Base-by-base conservation (phyloP, 2,113 vertebrate genomes). In the Sigmodon hispidus region DNA sequence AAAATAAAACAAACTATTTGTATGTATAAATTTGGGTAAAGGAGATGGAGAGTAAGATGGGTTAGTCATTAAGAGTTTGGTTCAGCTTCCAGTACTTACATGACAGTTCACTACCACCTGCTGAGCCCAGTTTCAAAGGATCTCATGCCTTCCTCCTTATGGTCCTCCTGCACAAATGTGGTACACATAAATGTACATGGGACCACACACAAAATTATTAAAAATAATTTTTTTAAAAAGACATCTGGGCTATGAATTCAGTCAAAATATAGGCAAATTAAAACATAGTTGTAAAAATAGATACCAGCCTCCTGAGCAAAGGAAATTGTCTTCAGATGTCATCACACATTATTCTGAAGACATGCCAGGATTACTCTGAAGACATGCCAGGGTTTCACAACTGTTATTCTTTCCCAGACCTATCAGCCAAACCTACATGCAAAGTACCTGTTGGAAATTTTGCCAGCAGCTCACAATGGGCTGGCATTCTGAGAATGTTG, bases 221-320 rank as follows among this genome's bases (percentile, higher is more conserved):
- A 76, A 76, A 48, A 48, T 48, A 48, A 48, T 31, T 48, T 26
- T 48, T 48, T 76, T 16, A 31, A 48, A 7, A 76, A 76, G 43
- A 48, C 24, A 76, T 75, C 48, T 45, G 26, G 3, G 26, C 55
- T 7, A 70, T 91, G 90, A 65, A 93, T 92, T 12, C n/a, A 83
- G 88, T 75, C 83, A 89, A 92, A 93, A 88, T 55, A 45, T 93
- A 52, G 85, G 19, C 11, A 92, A 55, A 89, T 5, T 7, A 75
- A 17, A 55, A 67, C 92, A 81, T 86, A 75, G 16, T 34, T 73
- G 2, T 21, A 67, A 10, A 9, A 80, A 79, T 17, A 36, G 3
- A 55, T 80, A 79, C 13, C 17, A 79, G 16, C 15, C 73, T 93
- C 12, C 13, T 4, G 61, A 19, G 15, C 9, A 72, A 45, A 4